Evolutionary conservation across 2,113 vertebrate species (phyloP), one percentile per base, ranked within the genome.

Genomic region (Salvelinus namaycush): DNA sequence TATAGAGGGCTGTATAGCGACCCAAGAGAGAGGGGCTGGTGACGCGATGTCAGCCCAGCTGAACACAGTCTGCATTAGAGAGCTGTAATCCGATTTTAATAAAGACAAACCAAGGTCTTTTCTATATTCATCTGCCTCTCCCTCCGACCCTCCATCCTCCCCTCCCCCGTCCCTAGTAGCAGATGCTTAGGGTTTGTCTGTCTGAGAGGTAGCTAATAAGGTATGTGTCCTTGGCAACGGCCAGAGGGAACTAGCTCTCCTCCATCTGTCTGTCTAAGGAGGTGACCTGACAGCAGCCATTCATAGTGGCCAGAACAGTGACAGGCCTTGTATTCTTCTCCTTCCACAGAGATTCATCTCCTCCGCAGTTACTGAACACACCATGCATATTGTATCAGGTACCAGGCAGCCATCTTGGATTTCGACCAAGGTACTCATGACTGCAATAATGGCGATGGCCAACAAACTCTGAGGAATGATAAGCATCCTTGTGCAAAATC

Each of bases 41-140:
- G 72, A 78, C 76, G 1, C 14, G 1, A 71, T 87, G 90, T 87
- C 84, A 79, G 59, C 79, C 77, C 84, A 79, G 59, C 79, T 76
- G 0, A 0, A 88, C 91, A 84, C 70, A 34, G 84, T 83, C 87
- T 83, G 74, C 88, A 87, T 83, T 78, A 79, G 78, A 88, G 75
- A 85, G 83, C 83, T 83, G 48, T 92, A 91, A 92, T 93, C 84
- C 86, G 91, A 80, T 89, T 90, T 89, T 78, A 85, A 85, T 90
- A 89, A 89, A 92, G 89, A 94, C 87, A 71, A 90, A 83, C 86
- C 93, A 95, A 95, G 92, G 94, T 92, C 92, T 84, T 90, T 81
- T 76, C 85, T 84, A 84, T 83, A 92, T 91, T 90, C 87, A 81
- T 81, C 78, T 22, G 1, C 81, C 80, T 82, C 57, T 51, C 51